Conservation (phyloP, 2,113 vertebrate species). For the Heterocephalus glaber region DNA sequence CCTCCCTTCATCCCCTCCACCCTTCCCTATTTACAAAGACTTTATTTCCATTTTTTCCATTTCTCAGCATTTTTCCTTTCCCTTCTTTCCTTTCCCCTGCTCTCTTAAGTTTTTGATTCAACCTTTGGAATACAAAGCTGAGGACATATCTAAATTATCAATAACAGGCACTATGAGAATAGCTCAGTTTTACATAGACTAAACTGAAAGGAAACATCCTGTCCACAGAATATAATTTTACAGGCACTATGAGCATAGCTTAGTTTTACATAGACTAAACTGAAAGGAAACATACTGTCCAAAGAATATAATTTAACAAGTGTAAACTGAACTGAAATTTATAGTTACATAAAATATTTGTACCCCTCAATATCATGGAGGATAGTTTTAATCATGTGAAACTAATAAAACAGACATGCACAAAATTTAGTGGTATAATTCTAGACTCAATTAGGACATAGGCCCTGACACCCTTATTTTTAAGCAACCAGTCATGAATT, state of each 20-base stretch:
- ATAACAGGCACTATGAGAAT: not conserved
- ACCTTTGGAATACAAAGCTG: not conserved
- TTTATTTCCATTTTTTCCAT: no score
- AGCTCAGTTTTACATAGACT: not conserved
- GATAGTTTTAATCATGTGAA: constrained; percentile 9
- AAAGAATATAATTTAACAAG: not conserved
- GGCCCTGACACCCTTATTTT: not conserved
- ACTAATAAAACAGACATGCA: not conserved
- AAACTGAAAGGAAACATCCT: not conserved
- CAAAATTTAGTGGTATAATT: not conserved
- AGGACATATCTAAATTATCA: not conserved
- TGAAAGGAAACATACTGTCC: not conserved
- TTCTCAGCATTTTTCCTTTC: no score
- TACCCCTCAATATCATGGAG: not conserved
- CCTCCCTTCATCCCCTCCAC: no score
- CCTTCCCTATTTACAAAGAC: no score
- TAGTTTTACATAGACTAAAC: not conserved
- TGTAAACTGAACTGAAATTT: not conserved
- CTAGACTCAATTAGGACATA: not conserved
- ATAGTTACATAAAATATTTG: not conserved
- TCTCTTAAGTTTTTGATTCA: constrained; percentile 3
- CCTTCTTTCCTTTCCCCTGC: no score
- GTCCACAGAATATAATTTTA: not conserved
- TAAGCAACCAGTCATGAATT: not conserved
- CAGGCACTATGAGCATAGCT: no score